Conservation (phyloP, 1,140 invertebrate genomes). For the Mamestra configurata region DNA sequence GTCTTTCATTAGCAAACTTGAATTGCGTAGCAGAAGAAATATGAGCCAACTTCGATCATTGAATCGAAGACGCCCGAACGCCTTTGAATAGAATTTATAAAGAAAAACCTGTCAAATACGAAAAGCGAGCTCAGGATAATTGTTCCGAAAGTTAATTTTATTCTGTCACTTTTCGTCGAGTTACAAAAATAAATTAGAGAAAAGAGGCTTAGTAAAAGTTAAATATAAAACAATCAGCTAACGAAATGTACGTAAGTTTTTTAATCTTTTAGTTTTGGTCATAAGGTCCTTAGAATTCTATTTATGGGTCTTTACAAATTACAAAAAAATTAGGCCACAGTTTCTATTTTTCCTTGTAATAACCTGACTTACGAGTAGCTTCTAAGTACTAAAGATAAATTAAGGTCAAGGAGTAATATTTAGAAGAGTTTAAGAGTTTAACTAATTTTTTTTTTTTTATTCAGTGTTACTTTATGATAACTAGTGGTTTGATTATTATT, state of each 20-base stretch:
- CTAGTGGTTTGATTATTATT: no score
- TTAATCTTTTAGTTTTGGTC: no score
- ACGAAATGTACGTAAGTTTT: no score
- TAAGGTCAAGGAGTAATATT: no score
- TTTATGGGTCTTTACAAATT: not conserved
- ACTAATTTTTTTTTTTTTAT: no score
- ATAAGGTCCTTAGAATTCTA: not conserved
- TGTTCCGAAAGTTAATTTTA: conserved; percentile 52
- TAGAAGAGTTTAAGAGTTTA: no score
- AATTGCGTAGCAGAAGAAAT: conserved; percentile 81
- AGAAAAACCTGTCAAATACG: conserved; percentile 58
- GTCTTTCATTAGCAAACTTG: conserved; percentile 82
- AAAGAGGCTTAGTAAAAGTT: not conserved
- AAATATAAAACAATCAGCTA: not conserved
- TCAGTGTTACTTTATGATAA: no score
- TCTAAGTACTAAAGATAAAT: no score
- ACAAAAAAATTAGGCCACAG: no score
- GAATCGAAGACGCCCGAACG: conserved; percentile 71
- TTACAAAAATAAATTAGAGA: conserved; percentile 17
- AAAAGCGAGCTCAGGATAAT: conserved; percentile 51
- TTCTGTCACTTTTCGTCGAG: not conserved
- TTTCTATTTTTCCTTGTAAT: no score
- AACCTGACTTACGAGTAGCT: no score
- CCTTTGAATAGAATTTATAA: conserved; percentile 69
- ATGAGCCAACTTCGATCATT: conserved; percentile 83